A percentile compares a stretch with the other conserved stretches of the same genome.
Conservation (phyloP, 2,888 invertebrate genomes). For the Cerceris ruficornis region DNA sequence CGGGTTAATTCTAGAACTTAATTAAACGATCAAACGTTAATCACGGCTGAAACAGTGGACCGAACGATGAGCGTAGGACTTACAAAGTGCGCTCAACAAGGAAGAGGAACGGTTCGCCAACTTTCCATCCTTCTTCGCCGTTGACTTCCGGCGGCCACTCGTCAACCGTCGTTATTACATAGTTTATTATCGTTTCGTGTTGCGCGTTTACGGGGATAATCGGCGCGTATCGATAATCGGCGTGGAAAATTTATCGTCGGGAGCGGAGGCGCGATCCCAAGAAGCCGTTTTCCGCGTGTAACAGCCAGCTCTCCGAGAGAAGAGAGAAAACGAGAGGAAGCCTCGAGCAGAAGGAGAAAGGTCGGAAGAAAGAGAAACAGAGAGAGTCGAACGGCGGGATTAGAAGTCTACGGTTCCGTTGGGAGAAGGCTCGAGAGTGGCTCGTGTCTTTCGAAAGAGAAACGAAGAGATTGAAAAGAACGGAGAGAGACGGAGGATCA, state of each 20-base stretch:
- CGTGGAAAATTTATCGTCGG: slow-evolving; percentile 61
- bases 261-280: slow-evolving; percentile 44
- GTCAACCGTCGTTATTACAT: slow-evolving; percentile 56
- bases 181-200: slow-evolving; percentile 50
- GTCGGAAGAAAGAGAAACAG: not conserved
- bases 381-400: slow-evolving; percentile 26
- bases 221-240: slow-evolving; percentile 59
- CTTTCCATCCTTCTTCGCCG: slow-evolving; percentile 23
- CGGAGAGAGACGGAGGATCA: slow-evolving; percentile 12
- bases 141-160: slow-evolving; percentile 33
- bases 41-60: too few relatives aligned
- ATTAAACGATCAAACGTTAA: too few relatives aligned
- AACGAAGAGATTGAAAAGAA: too few relatives aligned
- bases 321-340: slow-evolving; percentile 19
- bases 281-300: slow-evolving; percentile 60
- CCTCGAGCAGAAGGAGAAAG: not conserved
- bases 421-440: slow-evolving; percentile 17
- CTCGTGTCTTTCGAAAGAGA: slow-evolving; percentile 2
- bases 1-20: too few relatives aligned
- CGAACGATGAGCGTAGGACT: too few relatives aligned
- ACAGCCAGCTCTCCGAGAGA: slow-evolving; percentile 7
- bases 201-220: slow-evolving; percentile 51
- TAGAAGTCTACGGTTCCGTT: slow-evolving; percentile 24
- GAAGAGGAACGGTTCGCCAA: slow-evolving; percentile 13
- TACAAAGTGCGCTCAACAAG: too few relatives aligned